Conservation (phyloP, 2,888 invertebrate species). For the Leptopilina drosophilae region DNA sequence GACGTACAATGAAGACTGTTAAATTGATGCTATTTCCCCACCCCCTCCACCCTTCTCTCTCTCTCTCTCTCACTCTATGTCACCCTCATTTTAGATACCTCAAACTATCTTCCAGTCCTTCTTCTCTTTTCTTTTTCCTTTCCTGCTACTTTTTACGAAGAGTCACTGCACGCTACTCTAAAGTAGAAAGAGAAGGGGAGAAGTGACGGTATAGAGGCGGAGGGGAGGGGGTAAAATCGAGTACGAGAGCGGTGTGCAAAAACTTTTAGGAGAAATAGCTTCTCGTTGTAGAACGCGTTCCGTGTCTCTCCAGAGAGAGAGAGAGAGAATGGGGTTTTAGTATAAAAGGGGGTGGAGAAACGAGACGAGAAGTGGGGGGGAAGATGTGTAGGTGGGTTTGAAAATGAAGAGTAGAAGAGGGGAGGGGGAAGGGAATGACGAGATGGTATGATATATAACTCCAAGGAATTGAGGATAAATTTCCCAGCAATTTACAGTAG, state of each 20-base stretch:
- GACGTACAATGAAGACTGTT: constrained; percentile 9
- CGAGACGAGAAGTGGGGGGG: neutral
- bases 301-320: constrained; percentile 24
- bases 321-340: neutral
- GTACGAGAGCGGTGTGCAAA: constrained; percentile 37
- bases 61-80: neutral
- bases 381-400: neutral
- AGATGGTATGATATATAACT: neutral
- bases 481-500: constrained; percentile 65
- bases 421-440: too few species aligned
- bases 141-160: constrained; percentile 12
- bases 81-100: constrained; percentile 22
- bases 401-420: too few species aligned
- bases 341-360: too few species aligned
- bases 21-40: constrained; percentile 4
- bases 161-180: constrained; percentile 7
- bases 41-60: too few species aligned
- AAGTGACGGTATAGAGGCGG: too few species aligned
- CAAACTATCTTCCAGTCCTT: constrained; percentile 26
- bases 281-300: constrained; percentile 19
- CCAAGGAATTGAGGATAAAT: constrained; percentile 45
- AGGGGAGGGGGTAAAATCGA: constrained; percentile 13
- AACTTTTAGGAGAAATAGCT: constrained; percentile 40
- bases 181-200: neutral
- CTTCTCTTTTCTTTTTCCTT: neutral